Base-by-base conservation (phyloP, 2,113 vertebrate species). In the Xyrauchen texanus region DNA sequence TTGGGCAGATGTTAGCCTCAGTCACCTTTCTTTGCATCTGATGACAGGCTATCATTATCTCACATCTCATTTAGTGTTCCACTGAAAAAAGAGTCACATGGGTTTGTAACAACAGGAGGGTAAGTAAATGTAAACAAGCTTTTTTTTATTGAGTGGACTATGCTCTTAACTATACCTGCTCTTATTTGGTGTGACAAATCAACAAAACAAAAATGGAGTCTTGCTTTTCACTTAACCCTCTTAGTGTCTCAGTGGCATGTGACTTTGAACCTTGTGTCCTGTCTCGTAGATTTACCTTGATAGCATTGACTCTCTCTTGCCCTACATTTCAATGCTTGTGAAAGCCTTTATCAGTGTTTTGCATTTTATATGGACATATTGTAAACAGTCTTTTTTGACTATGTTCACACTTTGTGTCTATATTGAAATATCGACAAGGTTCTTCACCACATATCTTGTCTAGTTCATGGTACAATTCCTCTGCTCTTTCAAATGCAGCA, bases 381-480 rank as follows among this genome's bases (percentile, higher is more conserved):
- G 55, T 57, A 57, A n/a, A 4, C 7, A 9, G 66, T 42, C 47
- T 61, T 42, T 60, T 76, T 66, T 74, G 21, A 42, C 60, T 11
- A 7, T 51, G n/a, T 70, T 45, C 9, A 76, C 70, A 51, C 44
- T 70, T 55, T 64, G 21, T 34, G 21, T 34, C 21, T 34, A 3
- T 34, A 34, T 34, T 34, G 21, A 34, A 34, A 49, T n/a, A 61
- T 8, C 9, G 7, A 60, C 55, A 15, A 62, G 34, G 52, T 76
- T 0, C 63, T 78, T 57, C 58, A 12, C 21, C 21, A 34, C 21
- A 34, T 49, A 76, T 61, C 83, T 84, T n/a, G 83, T 87, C 70
- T 81, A 80, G 77, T 86, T 86, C 85, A 83, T 86, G 76, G 83
- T 79, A 82, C 84, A 62, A 8, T 78, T 82, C 65, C 64, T 79